Base-by-base conservation (phyloP, 2,888 invertebrate species). In the Luperina testacea region DNA sequence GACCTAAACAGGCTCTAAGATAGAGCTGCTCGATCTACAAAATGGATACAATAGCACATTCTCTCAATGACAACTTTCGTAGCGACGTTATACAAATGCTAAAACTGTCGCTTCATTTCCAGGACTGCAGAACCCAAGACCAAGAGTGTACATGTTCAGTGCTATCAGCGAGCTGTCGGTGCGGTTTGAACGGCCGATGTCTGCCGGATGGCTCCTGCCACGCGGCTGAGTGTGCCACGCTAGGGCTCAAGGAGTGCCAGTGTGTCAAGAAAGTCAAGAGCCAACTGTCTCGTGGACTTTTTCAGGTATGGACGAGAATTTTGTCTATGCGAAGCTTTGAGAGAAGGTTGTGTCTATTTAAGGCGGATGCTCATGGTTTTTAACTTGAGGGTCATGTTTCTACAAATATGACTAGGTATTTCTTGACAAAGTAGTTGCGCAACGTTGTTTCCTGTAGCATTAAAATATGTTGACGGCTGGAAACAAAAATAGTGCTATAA, bases 181-280 rank as follows among this genome's bases (percentile, higher is more conserved):
- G 97, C 86, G 97, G 97, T 0, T 90, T 97, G 64, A 95, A 95
- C 51, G 97, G 97, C 1, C 91, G 93, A 5, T 97, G 97, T 75
- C 70, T 95, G 27, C 9, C 85, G 0, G 96, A 95, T 80, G 92
- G 93, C 13, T 90, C 91, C 73, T 97, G 97, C 78, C 96, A 96
- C 84, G 97, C 97, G 1, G 93, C 95, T 0, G 97, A 97, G 88
- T 97, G 97, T 88, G 95, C 95, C 0, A 81, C 92, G 9, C 89
- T 97, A 0, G 96, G 96, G 0, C 91, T 97, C 0, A 85, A 78
- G 24, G 97, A 97, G 90, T 97, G 97, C 88, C 88, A 88, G 24
- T 97, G 97, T 85, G 85, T 91, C 9, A 89, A 86, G 27, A 88
- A 78, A 63, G 11, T 24, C 15, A 51, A 91, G 1, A 57, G 61